Evolutionary conservation across 1,140 invertebrate genomes (phyloP).

Genomic region (Sycophila sp.): DNA sequence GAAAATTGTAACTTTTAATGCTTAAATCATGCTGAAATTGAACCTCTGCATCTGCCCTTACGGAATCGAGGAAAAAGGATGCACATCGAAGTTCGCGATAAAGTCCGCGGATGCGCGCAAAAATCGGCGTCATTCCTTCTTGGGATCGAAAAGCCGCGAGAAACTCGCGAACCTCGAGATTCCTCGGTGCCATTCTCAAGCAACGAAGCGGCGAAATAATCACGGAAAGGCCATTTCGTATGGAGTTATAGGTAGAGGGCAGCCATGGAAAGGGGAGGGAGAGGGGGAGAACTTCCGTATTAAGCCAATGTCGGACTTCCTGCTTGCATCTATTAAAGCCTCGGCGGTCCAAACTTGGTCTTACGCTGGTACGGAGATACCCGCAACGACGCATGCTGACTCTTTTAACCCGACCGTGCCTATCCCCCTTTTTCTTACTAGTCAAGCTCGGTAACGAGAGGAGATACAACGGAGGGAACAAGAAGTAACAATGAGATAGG

Average conservation of each 20-base stretch:
- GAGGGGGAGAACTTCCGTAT: constrained; percentile 35
- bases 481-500: no score
- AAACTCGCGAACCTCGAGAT: background rate
- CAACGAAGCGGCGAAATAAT: constrained; percentile 5
- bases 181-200: background rate
- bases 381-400: no score
- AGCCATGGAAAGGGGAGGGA: background rate
- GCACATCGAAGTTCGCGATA: no score
- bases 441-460: background rate
- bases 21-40: no score
- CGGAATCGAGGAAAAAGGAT: no score
- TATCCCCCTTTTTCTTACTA: constrained; percentile 9
- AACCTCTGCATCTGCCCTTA: no score
- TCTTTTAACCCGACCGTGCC: background rate
- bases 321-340: constrained; percentile 37
- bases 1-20: no score
- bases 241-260: constrained; percentile 19
- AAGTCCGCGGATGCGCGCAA: no score
- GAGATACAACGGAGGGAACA: background rate
- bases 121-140: no score
- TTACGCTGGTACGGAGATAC: background rate
- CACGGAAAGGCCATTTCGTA: constrained; percentile 30
- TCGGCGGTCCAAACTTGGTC: constrained; percentile 34
- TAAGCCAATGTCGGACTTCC: constrained; percentile 39
- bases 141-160: no score